Evolutionary conservation across 2,113 vertebrate species (phyloP), one percentile per base, ranked within the genome.

Genomic region (Psilopogon haemacephalus): DNA sequence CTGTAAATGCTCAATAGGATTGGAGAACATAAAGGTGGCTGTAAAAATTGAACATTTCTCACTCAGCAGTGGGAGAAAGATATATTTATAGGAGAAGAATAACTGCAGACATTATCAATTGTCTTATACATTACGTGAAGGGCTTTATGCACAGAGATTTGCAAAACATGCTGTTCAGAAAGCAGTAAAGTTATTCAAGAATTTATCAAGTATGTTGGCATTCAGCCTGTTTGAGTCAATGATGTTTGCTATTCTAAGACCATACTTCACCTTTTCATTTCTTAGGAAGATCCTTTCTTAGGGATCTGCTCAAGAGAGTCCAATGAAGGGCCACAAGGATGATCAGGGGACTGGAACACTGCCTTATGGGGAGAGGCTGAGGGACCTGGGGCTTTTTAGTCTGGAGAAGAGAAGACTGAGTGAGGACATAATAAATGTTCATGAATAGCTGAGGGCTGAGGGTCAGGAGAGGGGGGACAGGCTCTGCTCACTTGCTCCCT

Each of bases 21-120:
- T 21, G 20, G 21, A 89, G 56, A 85, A 58, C 28, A 37, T 63
- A 91, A 70, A 1, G 8, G 19, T 55, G 20, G 16, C 52, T 73
- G 35, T 67, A 91, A 94, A 94, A 91, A 67, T 35, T 2, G 13
- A 91, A 80, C 26, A 73, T 80, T 91, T 94, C 55, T 88, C 85
- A 79, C 17, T 42, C 46, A 80, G 37, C 9, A 79, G n/a, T n/a
- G 67, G 59, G 33, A 86, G 44, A 79, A 95, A 82, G 35, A 23
- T 55, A 33, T 73, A 46, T 62, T 89, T 75, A 28, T 46, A 67
- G 37, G 23, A 58, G 71, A 93, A 89, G 14, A 87, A 14, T 59
- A 89, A 91, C 20, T 58, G 52, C 75, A 89, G 37, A 62, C 28
- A 73, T 68, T 73, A 67, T 48, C 59, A 75, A 35, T 32, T 19